These are phyloP conservation scores for Gyrodactylus salaris DNA, from an alignment of 1,140 invertebrate species.

Conservation along the genomic window DNA sequence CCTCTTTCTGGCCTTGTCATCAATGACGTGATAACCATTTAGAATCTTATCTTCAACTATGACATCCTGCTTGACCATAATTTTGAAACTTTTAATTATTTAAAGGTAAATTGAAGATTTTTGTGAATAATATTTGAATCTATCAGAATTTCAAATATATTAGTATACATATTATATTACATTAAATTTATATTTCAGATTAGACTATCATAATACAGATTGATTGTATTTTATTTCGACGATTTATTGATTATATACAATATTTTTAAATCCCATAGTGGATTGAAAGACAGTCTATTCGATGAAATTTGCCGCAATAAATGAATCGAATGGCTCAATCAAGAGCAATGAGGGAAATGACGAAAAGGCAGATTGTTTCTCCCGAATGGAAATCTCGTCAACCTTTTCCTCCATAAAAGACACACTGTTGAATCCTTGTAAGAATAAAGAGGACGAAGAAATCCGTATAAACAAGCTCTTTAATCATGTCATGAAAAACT, in stretches of 20 bases:
- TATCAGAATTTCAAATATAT: background rate
- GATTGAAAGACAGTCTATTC: no score
- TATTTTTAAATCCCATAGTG: no score
- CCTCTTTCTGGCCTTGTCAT: background rate
- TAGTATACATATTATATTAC: background rate
- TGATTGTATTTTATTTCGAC: no score
- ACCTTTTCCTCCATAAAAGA: background rate
- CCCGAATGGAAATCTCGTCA: background rate
- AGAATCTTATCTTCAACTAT: background rate
- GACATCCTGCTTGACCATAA: background rate
- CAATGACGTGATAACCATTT: background rate
- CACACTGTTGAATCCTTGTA: background rate
- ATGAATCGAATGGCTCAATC: background rate
- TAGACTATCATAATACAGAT: no score
- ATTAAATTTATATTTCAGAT: no score
- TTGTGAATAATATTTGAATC: background rate
- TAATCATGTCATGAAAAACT: background rate
- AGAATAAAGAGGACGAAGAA: background rate
- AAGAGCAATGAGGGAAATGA: background rate
- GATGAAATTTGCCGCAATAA: background rate
- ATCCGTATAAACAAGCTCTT: background rate
- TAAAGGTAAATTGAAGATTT: background rate
- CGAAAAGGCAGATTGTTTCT: background rate
- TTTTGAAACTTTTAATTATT: background rate
- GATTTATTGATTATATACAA: no score